Evolutionary conservation across 2,113 vertebrate genomes (phyloP).

Genomic region (Steatornis caripensis): DNA sequence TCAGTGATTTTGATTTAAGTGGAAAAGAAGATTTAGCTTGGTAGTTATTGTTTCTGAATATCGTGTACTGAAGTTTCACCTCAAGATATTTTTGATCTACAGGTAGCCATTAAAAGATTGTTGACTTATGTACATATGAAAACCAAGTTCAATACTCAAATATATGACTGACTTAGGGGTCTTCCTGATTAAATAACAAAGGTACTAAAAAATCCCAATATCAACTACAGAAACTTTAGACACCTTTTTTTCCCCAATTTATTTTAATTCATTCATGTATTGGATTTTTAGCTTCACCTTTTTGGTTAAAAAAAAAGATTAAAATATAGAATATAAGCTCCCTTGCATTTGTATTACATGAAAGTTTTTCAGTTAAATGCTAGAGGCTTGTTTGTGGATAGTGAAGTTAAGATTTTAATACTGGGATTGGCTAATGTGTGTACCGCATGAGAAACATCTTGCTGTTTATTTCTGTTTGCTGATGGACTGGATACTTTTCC

Average conservation of each 20-base stretch:
- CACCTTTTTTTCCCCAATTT: neutral
- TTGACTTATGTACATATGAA: neutral
- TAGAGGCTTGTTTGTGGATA: neutral
- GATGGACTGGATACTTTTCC: neutral
- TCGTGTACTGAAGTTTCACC: neutral
- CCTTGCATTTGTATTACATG: neutral
- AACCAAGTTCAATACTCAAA: neutral
- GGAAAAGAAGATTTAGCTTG: neutral
- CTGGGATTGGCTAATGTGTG: neutral
- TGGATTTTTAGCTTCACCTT: neutral
- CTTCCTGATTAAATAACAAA: neutral
- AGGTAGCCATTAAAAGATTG: neutral
- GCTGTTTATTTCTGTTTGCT: neutral
- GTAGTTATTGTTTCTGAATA: neutral
- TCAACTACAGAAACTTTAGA: neutral
- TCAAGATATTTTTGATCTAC: neutral
- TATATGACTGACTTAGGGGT: neutral
- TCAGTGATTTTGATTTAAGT: neutral
- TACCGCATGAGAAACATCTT: neutral
- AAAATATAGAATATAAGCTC: neutral
- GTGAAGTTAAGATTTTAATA: neutral
- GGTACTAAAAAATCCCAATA: neutral
- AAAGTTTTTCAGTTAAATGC: neutral
- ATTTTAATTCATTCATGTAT: neutral
- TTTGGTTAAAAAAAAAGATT: neutral